Evolutionary conservation across 2,113 vertebrate species (phyloP), one percentile per base, ranked within the genome.

Genomic region (Scopus umbretta): DNA sequence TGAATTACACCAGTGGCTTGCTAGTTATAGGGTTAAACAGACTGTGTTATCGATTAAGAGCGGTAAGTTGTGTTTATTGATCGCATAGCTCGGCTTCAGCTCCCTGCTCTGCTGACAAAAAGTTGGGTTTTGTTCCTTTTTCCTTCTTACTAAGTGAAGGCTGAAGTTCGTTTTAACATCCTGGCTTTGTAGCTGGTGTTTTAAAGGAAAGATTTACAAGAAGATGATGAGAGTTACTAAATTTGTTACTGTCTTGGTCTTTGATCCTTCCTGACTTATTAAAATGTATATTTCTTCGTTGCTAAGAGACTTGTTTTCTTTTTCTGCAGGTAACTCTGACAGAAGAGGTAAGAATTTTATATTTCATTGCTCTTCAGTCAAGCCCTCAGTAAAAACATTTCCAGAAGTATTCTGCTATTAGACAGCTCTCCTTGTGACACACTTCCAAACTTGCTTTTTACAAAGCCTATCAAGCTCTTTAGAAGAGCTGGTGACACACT

Each of bases 291-390:
- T 91, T 95, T 66, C 78, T 86, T 58, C 76, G 88, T 95, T 86
- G 89, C 95, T 97, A 96, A 95, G 91, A 87, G 68, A 70, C 76
- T 95, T 97, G 91, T 97, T 97, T 98, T 97, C 94, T 94, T 92
- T 97, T 96, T 91, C 80, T 92, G 88, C 98, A 98, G 98, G 95
- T 97, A 97, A 98, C 96, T 93, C 96, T 95, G 98, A 98, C 94
- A 97, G 97, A 98, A 98, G 97, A 98, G 98, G 98, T 98, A 97
- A 90, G 52, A 67, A 75, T 83, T 72, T 74, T 45, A 30, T 30
- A 56, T 88, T 80, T 86, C 74, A 9, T 94, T 94, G 8, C 49
- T 85, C 29, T 91, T 80, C 68, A 88, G 49, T 61, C 67, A 56
- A 59, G 42, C 63, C 50, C n/a, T 56, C 85, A 73, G 30, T 50